phyloP scores from a whole-genome alignment of 2,113 vertebrate species.

The Ptilonorhynchus violaceus region DNA sequence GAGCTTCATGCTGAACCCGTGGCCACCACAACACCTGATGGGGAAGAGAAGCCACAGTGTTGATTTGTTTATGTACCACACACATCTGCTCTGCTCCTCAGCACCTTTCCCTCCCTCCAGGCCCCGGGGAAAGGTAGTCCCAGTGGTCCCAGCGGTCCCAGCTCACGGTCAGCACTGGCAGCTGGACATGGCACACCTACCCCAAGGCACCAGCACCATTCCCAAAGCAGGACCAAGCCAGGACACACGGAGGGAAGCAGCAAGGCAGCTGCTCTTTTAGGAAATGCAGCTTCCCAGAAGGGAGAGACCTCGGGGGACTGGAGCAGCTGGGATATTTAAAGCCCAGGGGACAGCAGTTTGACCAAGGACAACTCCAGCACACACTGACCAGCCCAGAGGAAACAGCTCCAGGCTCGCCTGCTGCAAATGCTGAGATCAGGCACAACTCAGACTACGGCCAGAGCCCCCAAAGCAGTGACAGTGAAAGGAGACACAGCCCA shows the following conservation, averaged over 20 bases:
- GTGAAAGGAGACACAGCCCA: neutral
- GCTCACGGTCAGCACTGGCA: rapidly evolving
- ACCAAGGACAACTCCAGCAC: neutral
- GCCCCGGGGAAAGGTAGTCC: neutral
- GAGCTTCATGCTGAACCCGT: neutral
- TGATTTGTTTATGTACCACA: neutral
- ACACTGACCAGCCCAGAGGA: rapidly evolving
- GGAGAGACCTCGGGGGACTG: neutral
- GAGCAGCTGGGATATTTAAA: neutral
- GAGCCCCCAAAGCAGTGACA: neutral
- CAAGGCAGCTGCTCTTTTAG: neutral
- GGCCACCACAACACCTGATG: neutral
- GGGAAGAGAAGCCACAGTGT: neutral
- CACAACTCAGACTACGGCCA: neutral
- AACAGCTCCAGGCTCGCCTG: neutral
- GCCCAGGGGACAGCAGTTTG: neutral
- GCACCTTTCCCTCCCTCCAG: neutral
- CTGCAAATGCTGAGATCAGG: neutral
- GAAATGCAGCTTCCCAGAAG: neutral
- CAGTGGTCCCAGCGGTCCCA: neutral
- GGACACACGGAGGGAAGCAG: neutral
- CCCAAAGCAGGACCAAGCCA: neutral
- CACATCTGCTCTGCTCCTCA: neutral
- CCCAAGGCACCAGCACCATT: neutral
- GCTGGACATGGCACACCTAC: rapidly evolving